These are phyloP conservation scores for Bombus haemorrhoidalis DNA, from an alignment of 1,140 invertebrate species.

Conservation along the genomic window DNA sequence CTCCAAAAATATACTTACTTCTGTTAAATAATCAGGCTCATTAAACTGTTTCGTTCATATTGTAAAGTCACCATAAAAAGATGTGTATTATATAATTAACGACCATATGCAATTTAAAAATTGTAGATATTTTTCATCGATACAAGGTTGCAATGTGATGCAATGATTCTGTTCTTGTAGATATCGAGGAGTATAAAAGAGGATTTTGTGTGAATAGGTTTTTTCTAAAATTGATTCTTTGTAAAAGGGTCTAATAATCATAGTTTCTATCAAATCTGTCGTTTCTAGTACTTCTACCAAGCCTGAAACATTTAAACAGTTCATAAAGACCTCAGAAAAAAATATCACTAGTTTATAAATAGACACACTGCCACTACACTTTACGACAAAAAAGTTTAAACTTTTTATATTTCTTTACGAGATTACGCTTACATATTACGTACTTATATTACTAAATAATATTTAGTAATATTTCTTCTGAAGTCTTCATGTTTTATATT, in stretches of 20 bases:
- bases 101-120: slow-evolving; percentile 74
- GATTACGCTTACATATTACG: neutral
- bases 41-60: slow-evolving; percentile 69
- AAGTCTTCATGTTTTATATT: slow-evolving; percentile 37
- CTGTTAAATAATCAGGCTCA: slow-evolving; percentile 56
- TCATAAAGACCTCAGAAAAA: slow-evolving; percentile 49
- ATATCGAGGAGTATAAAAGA: slow-evolving; percentile 80
- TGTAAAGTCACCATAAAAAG: slow-evolving; percentile 73
- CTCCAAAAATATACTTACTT: slow-evolving; percentile 36
- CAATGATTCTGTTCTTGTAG: slow-evolving; percentile 82
- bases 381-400: neutral
- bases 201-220: slow-evolving; percentile 83
- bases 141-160: slow-evolving; percentile 80
- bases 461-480: slow-evolving; percentile 37
- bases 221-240: slow-evolving; percentile 83
- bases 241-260: slow-evolving; percentile 83
- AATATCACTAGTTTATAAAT: neutral
- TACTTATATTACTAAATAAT: slow-evolving; percentile 18
- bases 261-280: slow-evolving; percentile 82
- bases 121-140: slow-evolving; percentile 83
- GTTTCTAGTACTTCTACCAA: slow-evolving; percentile 58
- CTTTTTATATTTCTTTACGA: neutral
- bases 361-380: neutral
- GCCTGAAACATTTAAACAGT: slow-evolving; percentile 29
- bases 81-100: slow-evolving; percentile 77